Evolutionary conservation across 2,113 vertebrate genomes (phyloP).

Genomic region (Clarias macrocephalus): DNA sequence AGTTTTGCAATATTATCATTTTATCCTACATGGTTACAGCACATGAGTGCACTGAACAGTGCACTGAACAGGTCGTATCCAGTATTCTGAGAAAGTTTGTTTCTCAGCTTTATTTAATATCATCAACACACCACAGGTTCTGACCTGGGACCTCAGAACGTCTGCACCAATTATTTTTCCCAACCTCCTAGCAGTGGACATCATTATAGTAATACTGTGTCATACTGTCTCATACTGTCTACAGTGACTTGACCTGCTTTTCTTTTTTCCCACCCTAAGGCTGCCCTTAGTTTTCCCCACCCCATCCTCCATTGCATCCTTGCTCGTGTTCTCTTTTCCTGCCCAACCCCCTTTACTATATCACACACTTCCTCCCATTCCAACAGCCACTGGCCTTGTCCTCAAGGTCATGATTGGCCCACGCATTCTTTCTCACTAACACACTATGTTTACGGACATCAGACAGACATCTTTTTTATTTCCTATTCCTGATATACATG

Average conservation of each 20-base stretch:
- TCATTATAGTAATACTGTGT: background rate
- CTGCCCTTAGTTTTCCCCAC: slow-evolving; percentile 15
- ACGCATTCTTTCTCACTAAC: slow-evolving; percentile 43
- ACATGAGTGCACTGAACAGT: background rate
- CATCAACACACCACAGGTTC: background rate
- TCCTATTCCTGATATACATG: slow-evolving; percentile 8
- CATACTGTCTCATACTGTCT: background rate
- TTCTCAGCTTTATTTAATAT: background rate
- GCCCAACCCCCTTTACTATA: slow-evolving; percentile 39
- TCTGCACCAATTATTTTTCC: background rate
- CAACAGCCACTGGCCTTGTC: slow-evolving; percentile 45
- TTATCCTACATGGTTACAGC: background rate
- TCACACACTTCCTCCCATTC: slow-evolving; percentile 48
- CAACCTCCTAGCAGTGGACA: background rate
- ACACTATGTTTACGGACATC: slow-evolving; percentile 43
- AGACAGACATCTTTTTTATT: background rate
- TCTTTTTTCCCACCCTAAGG: slow-evolving; percentile 3
- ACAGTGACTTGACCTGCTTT: background rate
- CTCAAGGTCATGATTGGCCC: slow-evolving; percentile 31
- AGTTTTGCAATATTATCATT: background rate
- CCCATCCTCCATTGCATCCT: background rate
- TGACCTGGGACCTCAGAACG: background rate
- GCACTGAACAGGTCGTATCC: background rate
- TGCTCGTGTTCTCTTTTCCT: slow-evolving; percentile 22
- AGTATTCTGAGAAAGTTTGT: background rate